A percentile compares a stretch with the other conserved stretches of the same genome.
These are phyloP conservation scores for Scaeva pyrastri DNA, from an alignment of 2,888 invertebrate genomes.

Conservation along the genomic window DNA sequence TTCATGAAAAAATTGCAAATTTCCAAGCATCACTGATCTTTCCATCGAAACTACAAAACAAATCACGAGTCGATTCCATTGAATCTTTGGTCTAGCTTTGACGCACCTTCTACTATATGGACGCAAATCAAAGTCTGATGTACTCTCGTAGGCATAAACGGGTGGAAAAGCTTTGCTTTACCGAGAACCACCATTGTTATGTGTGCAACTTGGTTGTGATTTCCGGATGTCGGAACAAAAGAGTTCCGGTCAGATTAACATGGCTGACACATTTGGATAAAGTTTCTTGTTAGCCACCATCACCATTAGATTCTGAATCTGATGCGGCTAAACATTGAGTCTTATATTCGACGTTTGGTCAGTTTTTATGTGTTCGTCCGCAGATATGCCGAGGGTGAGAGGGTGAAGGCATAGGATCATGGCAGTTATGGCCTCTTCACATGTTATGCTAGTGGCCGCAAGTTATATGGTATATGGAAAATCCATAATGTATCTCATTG, in stretches of 20 bases:
- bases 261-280: conserved; percentile 74
- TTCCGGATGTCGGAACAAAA: conserved; percentile 78
- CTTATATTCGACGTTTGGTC: not conserved
- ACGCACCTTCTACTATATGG: conserved; percentile 54
- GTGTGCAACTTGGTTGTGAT: conserved; percentile 70
- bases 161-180: conserved; percentile 34
- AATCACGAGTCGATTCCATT: conserved; percentile 13
- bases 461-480: conserved; percentile 47
- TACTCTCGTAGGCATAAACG: no score
- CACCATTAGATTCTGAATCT: conserved; percentile 56
- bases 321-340: conserved; percentile 19
- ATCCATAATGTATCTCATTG: conserved; percentile 73
- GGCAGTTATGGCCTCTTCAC: conserved; percentile 11
- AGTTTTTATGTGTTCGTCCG: no score
- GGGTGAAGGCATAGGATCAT: conserved; percentile 15
- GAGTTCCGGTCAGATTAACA: conserved; percentile 79
- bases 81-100: conserved; percentile 42
- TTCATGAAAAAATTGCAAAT: conserved; percentile 46
- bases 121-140: conserved; percentile 6
- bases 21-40: conserved; percentile 61
- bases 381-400: no score
- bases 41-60: conserved; percentile 19
- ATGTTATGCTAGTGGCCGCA: conserved; percentile 38
- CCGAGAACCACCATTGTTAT: conserved; percentile 46
- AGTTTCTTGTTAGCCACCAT: conserved; percentile 50